Percentiles rank a stretch among this genome's conserved stretches.
phyloP scores from a whole-genome alignment of 2,797 vertebrate species.

The Helarctos malayanus region DNA sequence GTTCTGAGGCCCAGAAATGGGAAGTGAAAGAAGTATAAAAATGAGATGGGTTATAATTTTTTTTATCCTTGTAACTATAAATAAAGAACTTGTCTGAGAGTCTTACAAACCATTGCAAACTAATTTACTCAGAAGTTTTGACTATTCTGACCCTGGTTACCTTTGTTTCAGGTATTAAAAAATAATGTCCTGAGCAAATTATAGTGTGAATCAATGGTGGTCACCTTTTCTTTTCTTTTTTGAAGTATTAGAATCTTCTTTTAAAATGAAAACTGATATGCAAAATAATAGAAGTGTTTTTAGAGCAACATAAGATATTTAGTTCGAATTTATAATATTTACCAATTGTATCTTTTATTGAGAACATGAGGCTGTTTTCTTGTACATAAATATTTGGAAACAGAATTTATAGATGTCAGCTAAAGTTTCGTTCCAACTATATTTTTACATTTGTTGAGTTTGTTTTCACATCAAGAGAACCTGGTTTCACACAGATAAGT shows the following conservation, averaged over 20 bases:
- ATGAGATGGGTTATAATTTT: neutral
- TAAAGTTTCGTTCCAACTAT: neutral
- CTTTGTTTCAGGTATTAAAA: constrained; percentile 58
- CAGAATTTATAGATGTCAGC: neutral
- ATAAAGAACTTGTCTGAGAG: constrained; percentile 5
- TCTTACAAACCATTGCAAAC: constrained; percentile 9
- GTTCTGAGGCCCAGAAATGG: neutral
- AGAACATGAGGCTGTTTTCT: constrained; percentile 7
- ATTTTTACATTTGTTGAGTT: neutral
- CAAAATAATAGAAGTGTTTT: constrained; percentile 34
- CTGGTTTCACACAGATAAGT: constrained; percentile 16
- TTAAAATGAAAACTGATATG: constrained; percentile 54
- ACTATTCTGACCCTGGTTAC: neutral
- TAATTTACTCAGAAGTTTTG: neutral
- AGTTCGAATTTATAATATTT: neutral
- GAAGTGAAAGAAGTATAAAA: constrained; percentile 3
- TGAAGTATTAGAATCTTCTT: constrained; percentile 30
- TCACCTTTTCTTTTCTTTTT: neutral
- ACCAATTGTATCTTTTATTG: neutral
- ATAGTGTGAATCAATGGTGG: neutral
- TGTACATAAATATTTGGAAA: neutral
- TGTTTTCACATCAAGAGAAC: constrained; percentile 32
- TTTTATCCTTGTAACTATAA: constrained; percentile 35
- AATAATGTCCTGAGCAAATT: constrained; percentile 39
- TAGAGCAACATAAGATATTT: constrained; percentile 42